Conservation (phyloP, 2,888 invertebrate genomes). For the Taenaris catops region DNA sequence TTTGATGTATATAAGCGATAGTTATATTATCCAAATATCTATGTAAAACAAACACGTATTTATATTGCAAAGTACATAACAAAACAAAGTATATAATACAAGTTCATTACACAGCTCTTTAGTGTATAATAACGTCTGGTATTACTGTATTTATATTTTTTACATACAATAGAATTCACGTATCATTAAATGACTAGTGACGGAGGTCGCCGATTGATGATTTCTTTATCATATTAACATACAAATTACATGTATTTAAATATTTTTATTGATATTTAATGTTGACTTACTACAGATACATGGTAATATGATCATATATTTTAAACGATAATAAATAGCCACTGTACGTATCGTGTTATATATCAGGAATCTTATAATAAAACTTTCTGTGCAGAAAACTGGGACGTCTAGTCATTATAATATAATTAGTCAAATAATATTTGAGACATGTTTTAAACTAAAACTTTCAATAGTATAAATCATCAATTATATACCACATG, state of each 20-base stretch:
- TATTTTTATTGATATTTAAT: constrained; percentile 3
- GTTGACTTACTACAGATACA: too few species aligned
- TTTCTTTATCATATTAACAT: constrained; percentile 6
- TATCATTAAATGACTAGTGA: not conserved
- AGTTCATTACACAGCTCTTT: not conserved
- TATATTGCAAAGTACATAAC: too few species aligned
- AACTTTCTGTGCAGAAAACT: too few species aligned
- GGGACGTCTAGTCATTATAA: too few species aligned
- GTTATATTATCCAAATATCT: not conserved
- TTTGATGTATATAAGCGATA: constrained; percentile 11
- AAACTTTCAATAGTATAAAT: too few species aligned
- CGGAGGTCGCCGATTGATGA: not conserved
- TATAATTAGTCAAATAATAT: too few species aligned
- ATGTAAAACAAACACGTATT: not conserved
- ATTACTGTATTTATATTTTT: not conserved
- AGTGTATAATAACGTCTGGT: not conserved
- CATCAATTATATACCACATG: too few species aligned
- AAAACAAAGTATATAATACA: too few species aligned
- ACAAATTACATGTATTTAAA: constrained; percentile 10
- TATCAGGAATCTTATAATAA: too few species aligned
- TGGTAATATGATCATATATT: constrained; percentile 12
- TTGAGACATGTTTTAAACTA: too few species aligned
- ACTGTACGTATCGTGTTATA: too few species aligned
- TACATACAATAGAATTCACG: not conserved
- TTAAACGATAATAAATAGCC: too few species aligned